Evolutionary conservation across 2,797 vertebrate species (phyloP), one percentile per base, ranked within the genome.

Genomic region (Bovichtus variegatus): DNA sequence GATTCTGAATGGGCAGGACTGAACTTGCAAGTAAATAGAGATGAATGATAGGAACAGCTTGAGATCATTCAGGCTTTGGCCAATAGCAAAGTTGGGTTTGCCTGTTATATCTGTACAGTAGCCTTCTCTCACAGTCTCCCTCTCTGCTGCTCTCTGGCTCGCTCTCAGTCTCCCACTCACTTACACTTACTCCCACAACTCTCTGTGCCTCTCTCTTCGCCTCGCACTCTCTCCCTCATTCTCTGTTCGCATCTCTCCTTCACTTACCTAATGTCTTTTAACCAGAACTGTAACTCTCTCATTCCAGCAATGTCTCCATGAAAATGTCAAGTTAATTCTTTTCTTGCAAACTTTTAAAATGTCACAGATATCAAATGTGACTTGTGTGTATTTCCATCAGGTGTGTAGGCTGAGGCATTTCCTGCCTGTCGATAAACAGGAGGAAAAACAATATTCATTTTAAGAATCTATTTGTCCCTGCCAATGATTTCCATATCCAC

Each of bases 171-270:
- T 89, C 82, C 88, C 90, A 87, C 90, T 88, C 82, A 29, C 84
- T 82, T 74, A 82, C 90, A 82, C 87, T 91, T 78, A 82, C 87
- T 88, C 86, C 85, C 80, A 86, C 85, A 83, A 73, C 74, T 82
- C 87, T 77, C 76, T 74, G 29, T 74, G 51, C 66, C 31, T 57
- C 63, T 60, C 72, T 69, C 25, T 57, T 55, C 78, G 57, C 25
- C 69, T 65, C 46, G 36, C 80, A 46, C 83, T 71, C 69, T 58
- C 80, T 82, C 75, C 51, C 80, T 74, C 71, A 5, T 63, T 54
- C 81, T 72, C 75, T 55, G 60, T 21, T 50, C 49, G 9, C 61
- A 21, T 81, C 77, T 40, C 77, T 69, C 81, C 55, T 76, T 74
- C 75, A 40, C 81, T 63, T 66, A 63, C 61, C 83, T 73, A 74